Evolutionary conservation across 2,113 vertebrate species (phyloP).

Genomic region (Notothenia rossii): DNA sequence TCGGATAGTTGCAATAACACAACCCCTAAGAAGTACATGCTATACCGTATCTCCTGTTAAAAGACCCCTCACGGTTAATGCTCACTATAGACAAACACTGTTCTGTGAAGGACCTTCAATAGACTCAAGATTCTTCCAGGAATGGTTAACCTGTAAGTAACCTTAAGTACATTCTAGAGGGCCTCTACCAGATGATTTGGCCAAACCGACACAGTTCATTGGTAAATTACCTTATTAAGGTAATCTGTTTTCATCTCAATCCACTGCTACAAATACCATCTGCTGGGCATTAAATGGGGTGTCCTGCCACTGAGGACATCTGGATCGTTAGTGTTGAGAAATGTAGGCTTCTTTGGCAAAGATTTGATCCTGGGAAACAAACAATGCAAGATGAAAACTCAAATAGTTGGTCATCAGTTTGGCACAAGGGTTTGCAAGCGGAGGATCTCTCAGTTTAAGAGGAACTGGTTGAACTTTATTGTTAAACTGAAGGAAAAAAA

Average conservation of each 20-base stretch:
- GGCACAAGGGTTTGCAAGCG: slow-evolving; percentile 15
- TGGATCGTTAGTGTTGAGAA: slow-evolving; percentile 47
- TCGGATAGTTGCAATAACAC: slow-evolving; percentile 68
- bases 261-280: slow-evolving; percentile 64
- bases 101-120: background rate
- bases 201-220: slow-evolving; percentile 58
- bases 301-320: slow-evolving; percentile 62
- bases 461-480: slow-evolving; percentile 27
- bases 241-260: slow-evolving; percentile 72
- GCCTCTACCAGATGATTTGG: slow-evolving; percentile 37
- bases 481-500: slow-evolving; percentile 17
- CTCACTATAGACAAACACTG: slow-evolving; percentile 16
- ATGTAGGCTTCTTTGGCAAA: slow-evolving; percentile 43
- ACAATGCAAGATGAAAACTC: slow-evolving; percentile 45
- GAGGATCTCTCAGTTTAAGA: slow-evolving; percentile 23
- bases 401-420: slow-evolving; percentile 14
- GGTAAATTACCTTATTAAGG: slow-evolving; percentile 68
- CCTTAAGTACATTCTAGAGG: slow-evolving; percentile 29
- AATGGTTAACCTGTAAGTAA: slow-evolving; percentile 50
- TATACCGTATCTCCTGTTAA: slow-evolving; percentile 33
- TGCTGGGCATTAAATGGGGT: slow-evolving; percentile 65
- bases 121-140: slow-evolving; percentile 22
- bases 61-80: slow-evolving; percentile 15
- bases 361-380: slow-evolving; percentile 37
- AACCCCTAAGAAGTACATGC: slow-evolving; percentile 56